Percentiles rank a stretch among this genome's conserved stretches.
These are phyloP conservation scores for Atopsyche davidsoni DNA, from an alignment of 1,140 invertebrate species.

Conservation along the genomic window DNA sequence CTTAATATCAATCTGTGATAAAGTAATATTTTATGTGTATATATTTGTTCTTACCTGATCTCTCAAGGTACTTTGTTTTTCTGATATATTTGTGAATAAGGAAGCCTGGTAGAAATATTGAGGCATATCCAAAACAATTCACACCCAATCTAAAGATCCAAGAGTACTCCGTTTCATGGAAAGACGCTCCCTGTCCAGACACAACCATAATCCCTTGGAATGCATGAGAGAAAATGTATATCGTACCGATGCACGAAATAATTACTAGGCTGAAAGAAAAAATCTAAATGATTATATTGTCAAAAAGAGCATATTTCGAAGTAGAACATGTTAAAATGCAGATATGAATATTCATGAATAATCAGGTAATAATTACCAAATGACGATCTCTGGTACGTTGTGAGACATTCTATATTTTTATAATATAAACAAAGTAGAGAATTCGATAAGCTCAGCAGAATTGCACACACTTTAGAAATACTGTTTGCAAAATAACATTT, in stretches of 20 bases:
- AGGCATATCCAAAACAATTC: conserved; percentile 85
- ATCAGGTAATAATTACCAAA: conserved; percentile 2
- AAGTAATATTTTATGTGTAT: conserved; percentile 28
- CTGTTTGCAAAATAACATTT: too few species aligned
- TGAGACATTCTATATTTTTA: too few species aligned
- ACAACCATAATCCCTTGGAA: conserved; percentile 46
- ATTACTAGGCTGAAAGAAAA: conserved; percentile 43
- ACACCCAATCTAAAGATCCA: conserved; percentile 73
- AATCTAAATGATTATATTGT: too few species aligned
- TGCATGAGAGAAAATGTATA: conserved; percentile 50
- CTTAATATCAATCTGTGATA: conserved; percentile 9
- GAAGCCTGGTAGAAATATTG: conserved; percentile 79
- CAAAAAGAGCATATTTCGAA: too few species aligned
- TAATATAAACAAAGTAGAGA: too few species aligned
- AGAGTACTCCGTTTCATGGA: conserved; percentile 48
- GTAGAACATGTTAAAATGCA: too few species aligned
- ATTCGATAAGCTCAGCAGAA: too few species aligned
- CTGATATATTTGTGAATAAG: conserved; percentile 79
- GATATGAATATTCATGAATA: background rate
- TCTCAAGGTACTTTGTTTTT: conserved; percentile 74
- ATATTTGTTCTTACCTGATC: conserved; percentile 59
- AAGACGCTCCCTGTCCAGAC: conserved; percentile 40
- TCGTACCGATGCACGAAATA: conserved; percentile 44
- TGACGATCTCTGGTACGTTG: conserved; percentile 6
- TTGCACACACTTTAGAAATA: too few species aligned